Conservation (phyloP, 1,140 invertebrate species). For the Gonatopus flavifemur region DNA sequence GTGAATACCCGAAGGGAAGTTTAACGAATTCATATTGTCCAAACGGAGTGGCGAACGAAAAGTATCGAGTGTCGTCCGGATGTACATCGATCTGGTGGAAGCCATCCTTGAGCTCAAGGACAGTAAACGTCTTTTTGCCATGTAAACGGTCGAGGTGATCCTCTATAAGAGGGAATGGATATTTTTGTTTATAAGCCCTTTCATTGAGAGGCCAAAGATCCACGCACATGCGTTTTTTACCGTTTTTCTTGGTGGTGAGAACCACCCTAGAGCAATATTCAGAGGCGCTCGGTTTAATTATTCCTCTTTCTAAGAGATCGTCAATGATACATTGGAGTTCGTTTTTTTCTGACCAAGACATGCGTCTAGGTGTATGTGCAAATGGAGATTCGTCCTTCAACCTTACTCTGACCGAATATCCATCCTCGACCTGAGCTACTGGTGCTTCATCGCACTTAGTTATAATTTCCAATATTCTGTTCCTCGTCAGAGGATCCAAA, state of each 20-base stretch:
- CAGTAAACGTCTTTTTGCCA: background rate
- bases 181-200: background rate
- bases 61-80: background rate
- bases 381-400: slow-evolving; percentile 1
- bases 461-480: background rate
- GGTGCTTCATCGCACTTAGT: too few relatives aligned
- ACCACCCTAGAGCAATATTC: background rate
- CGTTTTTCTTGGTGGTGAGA: background rate
- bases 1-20: background rate
- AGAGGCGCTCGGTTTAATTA: slow-evolving; percentile 5
- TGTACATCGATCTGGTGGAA: background rate
- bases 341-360: too few relatives aligned
- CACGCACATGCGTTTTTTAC: background rate
- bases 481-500: background rate
- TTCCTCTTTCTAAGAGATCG: background rate
- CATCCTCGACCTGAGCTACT: background rate
- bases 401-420: background rate
- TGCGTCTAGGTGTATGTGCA: background rate
- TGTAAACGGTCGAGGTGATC: background rate
- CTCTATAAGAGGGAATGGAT: background rate
- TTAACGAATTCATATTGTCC: background rate
- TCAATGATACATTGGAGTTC: background rate
- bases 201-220: background rate
- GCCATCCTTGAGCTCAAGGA: background rate
- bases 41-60: background rate